phyloP scores from a whole-genome alignment of 2,888 invertebrate genomes.

The Mythimna ferrago region DNA sequence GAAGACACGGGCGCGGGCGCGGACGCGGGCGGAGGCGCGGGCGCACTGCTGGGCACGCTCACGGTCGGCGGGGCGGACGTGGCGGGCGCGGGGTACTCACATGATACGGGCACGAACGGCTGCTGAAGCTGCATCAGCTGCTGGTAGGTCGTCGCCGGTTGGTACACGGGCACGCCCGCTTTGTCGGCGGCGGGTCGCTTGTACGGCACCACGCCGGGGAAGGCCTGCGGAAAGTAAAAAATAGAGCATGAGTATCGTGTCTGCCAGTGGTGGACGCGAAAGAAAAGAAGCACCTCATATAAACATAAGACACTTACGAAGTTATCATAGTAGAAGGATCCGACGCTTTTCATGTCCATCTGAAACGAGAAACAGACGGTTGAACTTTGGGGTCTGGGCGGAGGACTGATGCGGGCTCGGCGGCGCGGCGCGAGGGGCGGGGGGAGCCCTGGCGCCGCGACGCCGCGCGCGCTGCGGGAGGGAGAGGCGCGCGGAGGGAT shows the following conservation, averaged over 20 bases:
- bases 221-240: slow-evolving; percentile 92
- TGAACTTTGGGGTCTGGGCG: slow-evolving; percentile 75
- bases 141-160: slow-evolving; percentile 98
- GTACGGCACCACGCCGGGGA: slow-evolving; percentile 98
- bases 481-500: slow-evolving; percentile 76
- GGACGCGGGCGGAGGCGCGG: slow-evolving; percentile 78
- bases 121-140: slow-evolving; percentile 98
- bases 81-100: slow-evolving; percentile 97
- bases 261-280: neutral
- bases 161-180: slow-evolving; percentile 98
- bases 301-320: slow-evolving; percentile 94
- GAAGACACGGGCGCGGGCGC: slow-evolving; percentile 81
- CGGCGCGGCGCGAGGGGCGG: slow-evolving; percentile 81
- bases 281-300: slow-evolving; percentile 18
- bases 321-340: slow-evolving; percentile 98
- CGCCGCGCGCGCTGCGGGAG: slow-evolving; percentile 72
- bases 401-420: slow-evolving; percentile 77
- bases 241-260: slow-evolving; percentile 31
- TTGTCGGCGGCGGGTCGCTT: slow-evolving; percentile 99
- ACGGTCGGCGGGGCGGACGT: slow-evolving; percentile 91
- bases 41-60: slow-evolving; percentile 88
- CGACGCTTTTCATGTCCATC: slow-evolving; percentile 99
- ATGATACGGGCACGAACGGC: slow-evolving; percentile 99
- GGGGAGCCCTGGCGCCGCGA: slow-evolving; percentile 76
- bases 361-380: slow-evolving; percentile 92